Evolutionary conservation across 53 echinoderm and acorn worm genomes (phyloP).

Genomic region (Arbacia lixula): DNA sequence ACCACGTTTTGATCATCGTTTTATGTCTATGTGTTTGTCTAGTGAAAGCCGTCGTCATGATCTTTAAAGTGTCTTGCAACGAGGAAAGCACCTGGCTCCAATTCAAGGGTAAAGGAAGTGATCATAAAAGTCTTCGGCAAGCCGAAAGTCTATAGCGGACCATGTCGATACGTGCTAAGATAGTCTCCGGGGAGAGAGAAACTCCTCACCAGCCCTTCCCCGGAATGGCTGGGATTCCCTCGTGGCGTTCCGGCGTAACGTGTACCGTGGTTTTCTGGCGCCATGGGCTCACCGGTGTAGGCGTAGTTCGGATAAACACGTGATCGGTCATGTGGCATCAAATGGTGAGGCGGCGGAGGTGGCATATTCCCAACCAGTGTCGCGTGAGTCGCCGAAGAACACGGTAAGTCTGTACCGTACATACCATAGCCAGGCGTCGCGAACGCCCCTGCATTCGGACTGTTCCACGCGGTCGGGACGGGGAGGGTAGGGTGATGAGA

Average conservation of each 20-base stretch:
- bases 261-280: not conserved
- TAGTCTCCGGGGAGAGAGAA: not conserved
- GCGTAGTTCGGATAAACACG: not conserved
- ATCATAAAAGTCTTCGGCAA: too few relatives aligned
- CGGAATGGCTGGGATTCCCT: not conserved
- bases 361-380: not conserved
- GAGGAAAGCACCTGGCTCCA: too few relatives aligned
- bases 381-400: not conserved
- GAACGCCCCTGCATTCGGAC: not conserved
- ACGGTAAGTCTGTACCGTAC: constrained; percentile 12
- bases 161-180: not conserved
- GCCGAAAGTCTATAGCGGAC: too few relatives aligned
- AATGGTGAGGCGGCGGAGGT: not conserved
- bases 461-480: not conserved
- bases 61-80: too few relatives aligned
- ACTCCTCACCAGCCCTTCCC: not conserved
- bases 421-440: constrained; percentile 19
- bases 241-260: not conserved
- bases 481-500: too few relatives aligned
- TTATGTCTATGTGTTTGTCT: too few relatives aligned
- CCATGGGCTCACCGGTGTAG: not conserved
- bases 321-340: not conserved
- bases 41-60: too few relatives aligned
- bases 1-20: too few relatives aligned
- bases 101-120: too few relatives aligned